Conservation (phyloP, 2,113 vertebrate species). For the Baryphthengus martii region DNA sequence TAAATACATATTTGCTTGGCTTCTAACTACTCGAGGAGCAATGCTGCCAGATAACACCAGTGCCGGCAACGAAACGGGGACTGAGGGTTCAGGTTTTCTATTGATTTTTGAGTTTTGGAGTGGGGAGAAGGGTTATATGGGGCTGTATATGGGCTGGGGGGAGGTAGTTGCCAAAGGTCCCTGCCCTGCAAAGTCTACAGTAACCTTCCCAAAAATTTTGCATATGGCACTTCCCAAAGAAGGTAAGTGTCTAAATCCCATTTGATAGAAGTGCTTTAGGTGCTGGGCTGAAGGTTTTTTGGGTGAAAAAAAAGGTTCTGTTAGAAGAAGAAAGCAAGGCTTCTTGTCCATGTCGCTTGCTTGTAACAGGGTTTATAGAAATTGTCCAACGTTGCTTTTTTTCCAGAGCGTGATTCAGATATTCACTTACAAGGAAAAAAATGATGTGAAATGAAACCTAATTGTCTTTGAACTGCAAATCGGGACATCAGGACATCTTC, state of each 20-base stretch:
- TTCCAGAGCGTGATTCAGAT: not conserved
- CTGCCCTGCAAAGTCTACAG: not conserved
- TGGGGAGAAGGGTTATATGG: not conserved
- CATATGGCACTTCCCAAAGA: not conserved
- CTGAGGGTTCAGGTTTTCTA: not conserved
- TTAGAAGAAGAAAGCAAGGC: not conserved
- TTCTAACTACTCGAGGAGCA: not conserved
- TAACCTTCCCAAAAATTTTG: not conserved
- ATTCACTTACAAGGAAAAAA: not conserved
- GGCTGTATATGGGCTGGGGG: not conserved
- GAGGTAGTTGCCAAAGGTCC: not conserved
- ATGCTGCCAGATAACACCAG: not conserved
- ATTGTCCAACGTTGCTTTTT: not conserved
- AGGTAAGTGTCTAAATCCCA: not conserved
- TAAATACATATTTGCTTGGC: not conserved
- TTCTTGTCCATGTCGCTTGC: not conserved
- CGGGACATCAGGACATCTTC: not conserved
- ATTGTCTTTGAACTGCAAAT: not conserved
- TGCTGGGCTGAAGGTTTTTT: not conserved
- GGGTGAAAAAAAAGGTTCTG: rapidly evolving
- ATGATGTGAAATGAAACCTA: not conserved
- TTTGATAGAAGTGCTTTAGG: not conserved
- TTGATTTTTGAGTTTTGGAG: not conserved
- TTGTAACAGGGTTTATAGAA: not conserved
- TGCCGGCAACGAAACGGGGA: not conserved